Conservation (phyloP, 1,140 invertebrate genomes). For the Helicoverpa zea region DNA sequence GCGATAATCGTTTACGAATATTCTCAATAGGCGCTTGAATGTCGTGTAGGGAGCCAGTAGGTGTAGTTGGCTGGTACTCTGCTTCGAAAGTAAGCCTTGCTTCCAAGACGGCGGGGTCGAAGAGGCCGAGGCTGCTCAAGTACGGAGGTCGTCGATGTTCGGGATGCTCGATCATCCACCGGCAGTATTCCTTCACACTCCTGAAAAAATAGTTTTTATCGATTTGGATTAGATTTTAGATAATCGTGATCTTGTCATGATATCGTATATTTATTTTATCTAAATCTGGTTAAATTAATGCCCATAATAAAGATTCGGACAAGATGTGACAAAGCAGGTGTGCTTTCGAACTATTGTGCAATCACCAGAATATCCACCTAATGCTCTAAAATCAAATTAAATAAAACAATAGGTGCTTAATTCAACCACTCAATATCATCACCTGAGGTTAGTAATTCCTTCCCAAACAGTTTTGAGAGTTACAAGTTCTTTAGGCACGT, state of each 20-base stretch:
- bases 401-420: not conserved
- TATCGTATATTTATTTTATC: no score
- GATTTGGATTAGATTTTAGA: no score
- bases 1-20: conserved; percentile 69
- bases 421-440: not conserved
- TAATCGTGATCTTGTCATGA: no score
- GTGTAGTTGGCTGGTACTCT: conserved; percentile 53
- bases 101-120: conserved; percentile 77
- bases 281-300: no score
- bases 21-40: conserved; percentile 67
- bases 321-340: no score
- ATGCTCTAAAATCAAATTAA: no score
- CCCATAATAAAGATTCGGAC: no score
- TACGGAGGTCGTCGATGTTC: conserved; percentile 80
- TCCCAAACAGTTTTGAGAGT: conserved; percentile 88
- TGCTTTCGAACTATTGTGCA: no score
- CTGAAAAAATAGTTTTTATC: conserved; percentile 58
- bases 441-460: conserved; percentile 88
- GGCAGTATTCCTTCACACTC: conserved; percentile 85
- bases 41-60: conserved; percentile 50
- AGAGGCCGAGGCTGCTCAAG: conserved; percentile 79
- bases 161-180: conserved; percentile 86
- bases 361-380: no score
- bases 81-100: conserved; percentile 73
- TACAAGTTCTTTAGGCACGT: conserved; percentile 87